Conservation (phyloP, 1,140 invertebrate genomes). For the Hyphantria cunea region DNA sequence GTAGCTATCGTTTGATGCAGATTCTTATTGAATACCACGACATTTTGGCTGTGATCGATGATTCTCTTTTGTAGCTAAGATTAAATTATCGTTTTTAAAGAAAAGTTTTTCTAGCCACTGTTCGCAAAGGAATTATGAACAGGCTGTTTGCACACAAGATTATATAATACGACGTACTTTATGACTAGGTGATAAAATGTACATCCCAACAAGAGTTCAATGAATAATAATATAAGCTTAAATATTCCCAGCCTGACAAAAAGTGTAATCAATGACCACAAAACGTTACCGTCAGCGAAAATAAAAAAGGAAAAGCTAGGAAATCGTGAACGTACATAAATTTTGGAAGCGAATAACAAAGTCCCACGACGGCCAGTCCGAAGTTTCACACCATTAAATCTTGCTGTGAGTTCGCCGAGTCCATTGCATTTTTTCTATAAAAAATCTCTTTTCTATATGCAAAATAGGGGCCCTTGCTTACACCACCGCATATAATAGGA, state of each 20-base stretch:
- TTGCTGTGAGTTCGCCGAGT: slow-evolving; percentile 60
- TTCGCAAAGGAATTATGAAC: no score
- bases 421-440: slow-evolving; percentile 68
- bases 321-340: slow-evolving; percentile 37
- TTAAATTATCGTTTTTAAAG: slow-evolving; percentile 21
- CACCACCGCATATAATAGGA: slow-evolving; percentile 61
- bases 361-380: slow-evolving; percentile 25
- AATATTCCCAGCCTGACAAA: no score
- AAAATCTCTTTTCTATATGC: slow-evolving; percentile 71
- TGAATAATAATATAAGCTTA: no score
- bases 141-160: no score
- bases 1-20: slow-evolving; percentile 70
- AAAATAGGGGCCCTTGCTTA: slow-evolving; percentile 50
- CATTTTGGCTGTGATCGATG: slow-evolving; percentile 62
- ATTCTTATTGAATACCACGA: slow-evolving; percentile 59
- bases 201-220: no score
- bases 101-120: no score
- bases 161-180: no score
- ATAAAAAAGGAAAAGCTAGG: slow-evolving; percentile 11
- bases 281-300: slow-evolving; percentile 16
- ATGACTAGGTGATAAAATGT: no score
- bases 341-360: slow-evolving; percentile 17
- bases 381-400: slow-evolving; percentile 73
- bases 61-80: slow-evolving; percentile 32
- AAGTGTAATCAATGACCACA: slow-evolving; percentile 16